Percentiles rank a stretch among this genome's conserved stretches.
These are phyloP conservation scores for Latrodectus geometricus DNA, from an alignment of 1,140 invertebrate genomes.

Conservation along the genomic window DNA sequence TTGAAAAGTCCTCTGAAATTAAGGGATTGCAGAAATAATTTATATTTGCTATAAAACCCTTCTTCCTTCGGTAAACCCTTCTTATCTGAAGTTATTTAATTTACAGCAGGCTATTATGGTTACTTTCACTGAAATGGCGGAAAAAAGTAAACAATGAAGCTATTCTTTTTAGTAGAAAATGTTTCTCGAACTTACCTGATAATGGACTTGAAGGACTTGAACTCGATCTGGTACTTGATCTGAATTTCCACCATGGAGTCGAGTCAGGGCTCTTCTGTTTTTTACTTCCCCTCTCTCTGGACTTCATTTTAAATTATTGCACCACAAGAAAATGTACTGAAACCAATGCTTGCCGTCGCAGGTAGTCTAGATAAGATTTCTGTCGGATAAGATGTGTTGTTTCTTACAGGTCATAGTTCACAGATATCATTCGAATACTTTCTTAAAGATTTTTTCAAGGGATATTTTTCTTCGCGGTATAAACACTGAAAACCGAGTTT, in stretches of 20 bases:
- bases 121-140: background rate
- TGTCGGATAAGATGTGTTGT: background rate
- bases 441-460: background rate
- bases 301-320: constrained; percentile 1
- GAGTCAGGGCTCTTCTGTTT: background rate
- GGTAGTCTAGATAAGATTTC: background rate
- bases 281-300: background rate
- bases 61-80: no score
- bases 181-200: background rate
- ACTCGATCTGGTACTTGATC: constrained; percentile 2
- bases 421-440: background rate
- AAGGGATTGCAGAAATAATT: no score
- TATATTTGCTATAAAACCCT: no score
- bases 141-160: background rate
- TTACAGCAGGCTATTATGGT: background rate
- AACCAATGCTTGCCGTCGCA: background rate
- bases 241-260: constrained; percentile 5
- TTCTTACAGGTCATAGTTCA: background rate
- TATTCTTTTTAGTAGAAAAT: no score
- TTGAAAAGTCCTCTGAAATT: no score
- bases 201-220: background rate
- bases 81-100: no score
- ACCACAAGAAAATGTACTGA: background rate
- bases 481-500: no score
- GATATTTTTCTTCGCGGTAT: background rate